Base-by-base conservation (phyloP, 2,113 vertebrate species). In the Ovis canadensis region DNA sequence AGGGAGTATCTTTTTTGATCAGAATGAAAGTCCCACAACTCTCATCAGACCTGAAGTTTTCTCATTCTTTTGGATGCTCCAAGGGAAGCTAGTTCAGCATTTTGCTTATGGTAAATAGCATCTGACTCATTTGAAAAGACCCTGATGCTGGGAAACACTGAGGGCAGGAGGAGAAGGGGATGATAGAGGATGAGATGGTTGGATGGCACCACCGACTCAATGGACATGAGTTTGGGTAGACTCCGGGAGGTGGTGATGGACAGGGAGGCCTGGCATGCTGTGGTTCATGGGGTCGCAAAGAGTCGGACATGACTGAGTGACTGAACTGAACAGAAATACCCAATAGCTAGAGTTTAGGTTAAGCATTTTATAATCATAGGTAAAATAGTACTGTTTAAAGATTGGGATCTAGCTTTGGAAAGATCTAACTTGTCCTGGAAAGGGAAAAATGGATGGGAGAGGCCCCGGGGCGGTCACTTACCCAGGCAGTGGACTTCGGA, bases 401-500 rank as follows among this genome's bases (percentile, higher is more conserved):
- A 77, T 1, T 27, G 36, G 36, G 5, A 60, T 59, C 15, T 3
- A 25, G 36, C 36, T 95, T 57, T 71, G 93, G 62, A 71, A 88
- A 93, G 29, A n/a, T 19, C 48, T 33, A 29, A 19, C 50, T 7
- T 50, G 55, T 55, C 19, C 40, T 2, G 5, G 12, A 84, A 17
- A 50, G 60, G 50, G 29, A 15, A 48, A 67, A 55, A 40, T 3
- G 33, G 81, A 33, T 3, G 3, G 40, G 59, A 40, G 3, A 36
- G 74, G 67, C 36, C 33, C 45, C 6, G 29, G 67, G 25, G 77
- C 48, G 23, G 80, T 5, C 77, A 98, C 99, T 98, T 96, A 99
- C 99, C 99, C 62, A 99, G 99, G 54, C 99, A 99, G 6, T 99
- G 99, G 52, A 99, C 99, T 92, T 99, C 99, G 0, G 99, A 98